Evolutionary conservation across 2,888 invertebrate species (phyloP).

Genomic region (Polietes domitor): DNA sequence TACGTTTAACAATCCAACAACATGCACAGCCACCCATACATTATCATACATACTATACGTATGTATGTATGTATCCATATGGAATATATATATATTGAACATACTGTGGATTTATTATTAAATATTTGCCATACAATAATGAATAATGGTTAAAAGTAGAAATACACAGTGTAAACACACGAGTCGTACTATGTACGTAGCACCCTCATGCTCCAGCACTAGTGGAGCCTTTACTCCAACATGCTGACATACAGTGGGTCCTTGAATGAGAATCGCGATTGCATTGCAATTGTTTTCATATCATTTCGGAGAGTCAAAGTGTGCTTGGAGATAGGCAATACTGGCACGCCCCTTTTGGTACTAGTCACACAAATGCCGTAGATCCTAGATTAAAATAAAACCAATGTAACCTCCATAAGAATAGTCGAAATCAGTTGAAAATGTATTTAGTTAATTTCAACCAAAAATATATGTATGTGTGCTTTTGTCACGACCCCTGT

Average conservation of each 20-base stretch:
- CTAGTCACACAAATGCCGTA: too few species aligned
- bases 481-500: too few species aligned
- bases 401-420: too few species aligned
- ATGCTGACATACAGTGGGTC: neutral
- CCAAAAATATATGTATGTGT: too few species aligned
- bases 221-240: neutral
- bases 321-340: too few species aligned
- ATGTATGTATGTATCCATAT: neutral
- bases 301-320: too few species aligned
- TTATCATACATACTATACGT: neutral
- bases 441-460: too few species aligned
- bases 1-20: neutral
- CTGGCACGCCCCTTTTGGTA: too few species aligned
- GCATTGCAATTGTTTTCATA: too few species aligned
- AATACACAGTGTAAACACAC: slow-evolving; percentile 26
- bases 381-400: too few species aligned
- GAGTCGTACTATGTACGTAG: neutral
- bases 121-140: slow-evolving; percentile 59
- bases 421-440: too few species aligned
- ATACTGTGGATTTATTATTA: slow-evolving; percentile 51
- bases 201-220: neutral
- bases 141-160: slow-evolving; percentile 51
- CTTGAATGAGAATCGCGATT: too few species aligned
- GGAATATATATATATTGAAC: slow-evolving; percentile 37
- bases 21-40: neutral